These are phyloP conservation scores for Epirrita christyi DNA, from an alignment of 2,888 invertebrate species.

Conservation along the genomic window DNA sequence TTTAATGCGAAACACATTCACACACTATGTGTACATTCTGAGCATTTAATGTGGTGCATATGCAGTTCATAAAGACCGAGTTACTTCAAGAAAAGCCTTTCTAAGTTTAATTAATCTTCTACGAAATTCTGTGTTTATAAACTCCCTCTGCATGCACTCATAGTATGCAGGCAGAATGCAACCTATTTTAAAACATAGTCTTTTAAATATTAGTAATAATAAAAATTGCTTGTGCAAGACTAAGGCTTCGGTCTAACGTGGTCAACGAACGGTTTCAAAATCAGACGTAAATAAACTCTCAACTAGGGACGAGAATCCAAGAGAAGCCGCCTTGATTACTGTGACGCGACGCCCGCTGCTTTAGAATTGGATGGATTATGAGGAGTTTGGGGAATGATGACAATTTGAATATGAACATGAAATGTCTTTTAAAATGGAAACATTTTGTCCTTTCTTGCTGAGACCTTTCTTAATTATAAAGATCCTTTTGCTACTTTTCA, in stretches of 20 bases:
- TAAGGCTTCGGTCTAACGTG: background rate
- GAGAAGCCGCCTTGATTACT: conserved; percentile 81
- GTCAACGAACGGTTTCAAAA: background rate
- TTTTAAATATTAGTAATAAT: too few relatives aligned
- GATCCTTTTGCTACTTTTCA: too few relatives aligned
- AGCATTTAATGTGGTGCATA: conserved; percentile 66
- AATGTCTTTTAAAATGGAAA: conserved; percentile 72
- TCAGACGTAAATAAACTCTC: conserved; percentile 30
- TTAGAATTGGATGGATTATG: conserved; percentile 84
- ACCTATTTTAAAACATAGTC: too few relatives aligned
- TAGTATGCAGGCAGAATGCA: too few relatives aligned
- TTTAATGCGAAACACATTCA: conserved; percentile 81
- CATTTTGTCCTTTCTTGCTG: conserved; percentile 50
- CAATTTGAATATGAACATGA: conserved; percentile 81
- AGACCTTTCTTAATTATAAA: background rate
- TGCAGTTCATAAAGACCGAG: conserved; percentile 54
- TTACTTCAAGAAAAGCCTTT: conserved; percentile 33
- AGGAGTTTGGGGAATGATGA: conserved; percentile 82
- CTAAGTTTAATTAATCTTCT: conserved; percentile 41
- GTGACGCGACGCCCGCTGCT: conserved; percentile 68
- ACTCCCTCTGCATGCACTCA: background rate
- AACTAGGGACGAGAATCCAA: conserved; percentile 74
- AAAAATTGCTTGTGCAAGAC: background rate
- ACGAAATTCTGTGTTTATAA: background rate
- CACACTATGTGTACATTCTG: conserved; percentile 65